Base-by-base conservation (phyloP, 2,113 vertebrate species). In the Etia nguti region DNA sequence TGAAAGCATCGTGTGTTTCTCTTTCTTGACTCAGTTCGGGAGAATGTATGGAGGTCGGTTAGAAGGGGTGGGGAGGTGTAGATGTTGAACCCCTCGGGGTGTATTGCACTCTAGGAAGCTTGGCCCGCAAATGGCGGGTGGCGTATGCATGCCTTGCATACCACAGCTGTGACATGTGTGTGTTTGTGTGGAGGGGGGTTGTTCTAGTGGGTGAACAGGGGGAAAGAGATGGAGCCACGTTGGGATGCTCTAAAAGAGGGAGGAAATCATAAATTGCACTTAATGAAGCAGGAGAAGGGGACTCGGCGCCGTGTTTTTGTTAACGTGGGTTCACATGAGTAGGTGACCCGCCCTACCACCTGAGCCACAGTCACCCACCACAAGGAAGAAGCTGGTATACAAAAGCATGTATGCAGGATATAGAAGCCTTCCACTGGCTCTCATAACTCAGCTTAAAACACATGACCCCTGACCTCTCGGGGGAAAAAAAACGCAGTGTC, bases 91-190 rank as follows among this genome's bases (percentile, higher is more conserved):
- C 85, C 93, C 92, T 80, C 10, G 36, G 92, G 93, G 90, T 85
- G 86, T 84, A 80, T 85, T 90, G 83, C 87, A 81, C 88, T 91
- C 82, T 87, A 73, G 80, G 83, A 88, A 86, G 90, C 80, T 91
- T 86, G 73, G 85, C 90, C 86, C 75, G 20, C 81, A 81, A 87
- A 88, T 89, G 60, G 91, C 92, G 92, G 92, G 90, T 92, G 89
- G 90, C 11, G 86, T 87, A 88, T 84, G 93, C 94, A 95, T 95
- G 84, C 94, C 90, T 92, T 26, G 36, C 95, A 96, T 96, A 92
- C 94, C 95, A 92, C 6, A 34, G 89, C 90, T 48, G 89, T 91
- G 92, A 96, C 90, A 87, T 89, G 90, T 89, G 85, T 88, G n/a
- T 82, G 52, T 12, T 6, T 83, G 85, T 24, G 86, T 36, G 59